phyloP scores from a whole-genome alignment of 2,113 vertebrate species.

The Dromiciops gliroides region DNA sequence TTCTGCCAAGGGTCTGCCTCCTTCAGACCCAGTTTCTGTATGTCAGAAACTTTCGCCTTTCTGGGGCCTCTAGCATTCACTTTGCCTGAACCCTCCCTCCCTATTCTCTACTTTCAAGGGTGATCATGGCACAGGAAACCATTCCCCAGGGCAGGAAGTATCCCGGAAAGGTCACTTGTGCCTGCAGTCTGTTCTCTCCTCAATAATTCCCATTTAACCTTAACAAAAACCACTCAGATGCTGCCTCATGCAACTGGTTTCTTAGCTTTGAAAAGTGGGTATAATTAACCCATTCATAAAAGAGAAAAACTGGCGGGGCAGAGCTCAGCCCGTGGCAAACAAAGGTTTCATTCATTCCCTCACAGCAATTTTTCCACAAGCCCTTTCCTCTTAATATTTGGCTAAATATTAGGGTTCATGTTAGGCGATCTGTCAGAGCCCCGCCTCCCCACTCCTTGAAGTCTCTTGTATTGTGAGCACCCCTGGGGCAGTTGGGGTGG shows the following conservation, averaged over 20 bases:
- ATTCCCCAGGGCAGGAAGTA: neutral
- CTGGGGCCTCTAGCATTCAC: neutral
- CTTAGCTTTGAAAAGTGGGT: constrained; percentile 44
- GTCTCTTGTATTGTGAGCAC: neutral
- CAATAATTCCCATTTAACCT: constrained; percentile 46
- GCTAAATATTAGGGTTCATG: constrained; percentile 57
- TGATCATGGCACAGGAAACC: neutral
- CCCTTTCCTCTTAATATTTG: constrained; percentile 64
- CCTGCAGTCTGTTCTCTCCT: neutral
- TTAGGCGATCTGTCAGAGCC: constrained; percentile 58
- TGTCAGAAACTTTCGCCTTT: neutral
- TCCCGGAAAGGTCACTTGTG: neutral
- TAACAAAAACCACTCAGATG: constrained; percentile 43
- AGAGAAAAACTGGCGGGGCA: constrained; percentile 68
- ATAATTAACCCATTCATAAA: constrained; percentile 77
- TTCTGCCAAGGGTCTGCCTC: neutral
- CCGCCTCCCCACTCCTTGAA: neutral
- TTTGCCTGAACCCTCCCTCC: neutral
- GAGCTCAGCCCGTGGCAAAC: constrained; percentile 60
- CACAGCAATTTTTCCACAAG: constrained; percentile 54
- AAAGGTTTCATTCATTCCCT: constrained; percentile 70
- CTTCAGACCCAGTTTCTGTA: neutral
- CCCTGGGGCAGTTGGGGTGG: constrained; percentile 21
- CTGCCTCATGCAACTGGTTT: constrained; percentile 36
- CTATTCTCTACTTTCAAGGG: neutral